These are phyloP conservation scores for Cyrtodaria siliqua DNA, from an alignment of 2,888 invertebrate genomes.

Conservation along the genomic window DNA sequence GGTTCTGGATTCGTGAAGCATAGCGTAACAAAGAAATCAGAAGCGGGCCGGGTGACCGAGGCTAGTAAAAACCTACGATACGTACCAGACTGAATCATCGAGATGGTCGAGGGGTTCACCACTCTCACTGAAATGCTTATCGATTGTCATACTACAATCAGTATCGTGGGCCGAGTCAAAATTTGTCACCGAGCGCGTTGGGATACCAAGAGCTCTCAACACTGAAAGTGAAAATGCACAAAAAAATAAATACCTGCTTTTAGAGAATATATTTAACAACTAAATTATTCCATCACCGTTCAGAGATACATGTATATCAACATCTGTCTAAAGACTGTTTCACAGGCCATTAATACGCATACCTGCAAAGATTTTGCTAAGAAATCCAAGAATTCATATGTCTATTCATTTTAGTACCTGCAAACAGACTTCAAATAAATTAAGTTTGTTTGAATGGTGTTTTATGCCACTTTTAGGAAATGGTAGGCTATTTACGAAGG, in stretches of 20 bases:
- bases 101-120: constrained; percentile 90
- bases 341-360: not conserved
- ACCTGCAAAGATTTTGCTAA: not conserved
- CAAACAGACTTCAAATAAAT: too few species aligned
- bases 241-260: not conserved
- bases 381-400: not conserved
- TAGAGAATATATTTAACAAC: not conserved
- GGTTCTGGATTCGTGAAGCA: too few species aligned
- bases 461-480: too few species aligned
- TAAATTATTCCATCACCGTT: not conserved
- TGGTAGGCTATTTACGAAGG: too few species aligned
- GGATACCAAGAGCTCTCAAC: constrained; percentile 79
- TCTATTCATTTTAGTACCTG: too few species aligned
- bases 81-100: constrained; percentile 91
- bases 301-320: not conserved
- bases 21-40: too few species aligned
- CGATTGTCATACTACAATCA: constrained; percentile 82
- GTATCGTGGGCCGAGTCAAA: constrained; percentile 83
- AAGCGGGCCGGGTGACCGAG: too few species aligned
- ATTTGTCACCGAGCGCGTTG: constrained; percentile 82
- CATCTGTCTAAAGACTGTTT: not conserved
- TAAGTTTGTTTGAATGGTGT: too few species aligned
- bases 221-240: constrained; percentile 61
- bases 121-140: constrained; percentile 84
- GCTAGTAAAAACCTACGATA: too few species aligned